Conservation (phyloP, 2,888 invertebrate species). For the Tridacna crocea region DNA sequence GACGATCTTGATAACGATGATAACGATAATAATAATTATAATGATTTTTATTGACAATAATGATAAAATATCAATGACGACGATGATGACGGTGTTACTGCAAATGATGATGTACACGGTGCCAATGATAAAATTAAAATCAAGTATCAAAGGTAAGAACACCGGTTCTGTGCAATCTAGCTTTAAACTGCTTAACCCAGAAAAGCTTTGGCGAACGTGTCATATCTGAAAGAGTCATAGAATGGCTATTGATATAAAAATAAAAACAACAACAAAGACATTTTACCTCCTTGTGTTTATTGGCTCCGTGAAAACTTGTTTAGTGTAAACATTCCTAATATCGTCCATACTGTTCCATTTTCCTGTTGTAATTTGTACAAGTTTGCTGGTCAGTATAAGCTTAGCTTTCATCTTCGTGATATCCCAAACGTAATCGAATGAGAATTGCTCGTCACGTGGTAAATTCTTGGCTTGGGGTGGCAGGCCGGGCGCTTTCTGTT, state of each 20-base stretch:
- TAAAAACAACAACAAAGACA: neutral
- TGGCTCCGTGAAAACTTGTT: constrained; percentile 57
- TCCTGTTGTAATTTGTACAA: constrained; percentile 66
- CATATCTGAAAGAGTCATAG: neutral
- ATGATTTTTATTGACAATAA: neutral
- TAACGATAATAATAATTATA: neutral
- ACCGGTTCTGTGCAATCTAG: neutral
- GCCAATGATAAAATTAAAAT: neutral
- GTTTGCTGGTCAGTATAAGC: constrained; percentile 44
- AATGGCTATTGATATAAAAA: neutral
- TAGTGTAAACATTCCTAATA: constrained; percentile 76
- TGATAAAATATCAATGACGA: neutral
- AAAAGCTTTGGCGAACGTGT: neutral
- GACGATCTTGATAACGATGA: neutral
- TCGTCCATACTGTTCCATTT: constrained; percentile 80
- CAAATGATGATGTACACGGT: neutral
- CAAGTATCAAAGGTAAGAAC: neutral
- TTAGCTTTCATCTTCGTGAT: constrained; percentile 37
- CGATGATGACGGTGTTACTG: neutral
- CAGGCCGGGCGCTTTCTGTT: constrained; percentile 38
- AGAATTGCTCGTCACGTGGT: constrained; percentile 46
- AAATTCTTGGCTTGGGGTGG: constrained; percentile 50
- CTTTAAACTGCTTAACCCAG: neutral
- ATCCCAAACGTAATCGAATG: constrained; percentile 48
- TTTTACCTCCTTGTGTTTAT: constrained; percentile 43